Base-by-base conservation (phyloP, 2,888 invertebrate species). In the Drosophila prostipennis region DNA sequence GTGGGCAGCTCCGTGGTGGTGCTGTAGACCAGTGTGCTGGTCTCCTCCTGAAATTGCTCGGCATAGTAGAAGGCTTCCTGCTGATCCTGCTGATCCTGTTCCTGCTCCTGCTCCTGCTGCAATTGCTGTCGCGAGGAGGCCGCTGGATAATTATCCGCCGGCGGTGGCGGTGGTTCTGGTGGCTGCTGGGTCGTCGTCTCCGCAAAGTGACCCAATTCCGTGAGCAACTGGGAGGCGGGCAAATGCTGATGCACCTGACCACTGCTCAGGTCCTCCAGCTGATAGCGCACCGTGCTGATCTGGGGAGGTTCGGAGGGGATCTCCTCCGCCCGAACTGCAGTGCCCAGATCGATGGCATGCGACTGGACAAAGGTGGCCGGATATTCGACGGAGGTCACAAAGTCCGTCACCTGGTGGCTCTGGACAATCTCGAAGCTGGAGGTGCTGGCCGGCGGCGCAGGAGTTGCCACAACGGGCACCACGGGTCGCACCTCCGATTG, bases 371-470 rank as follows among this genome's bases (percentile, higher is more conserved):
- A 93, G 76, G 95, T 95, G 43, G 95, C 93, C 10, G 96, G 95
- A 90, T 96, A 95, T 77, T 96, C 95, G 43, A 96, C 93, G 2
- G 95, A 95, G 43, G 95, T 94, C 1, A 95, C 92, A 80, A 93
- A 96, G 85, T 95, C 95, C 3, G 94, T 94, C 6, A 96, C 80
- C 43, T 95, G 94, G 55, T 96, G 93, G 85, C 96, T 95, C 80
- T 94, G 94, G 16, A 91, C 79, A 14, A 91, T 91, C 57, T 91
- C 91, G 68, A 91, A 91, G 61, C 83, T 70, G 36, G 70, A 55
- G 23, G 39, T 87, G 48, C 67, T 75, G 13, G 53, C 13, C 6
- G 57, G 61, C 7, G 34, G 10, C 0, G 55, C 8, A 49, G 43
- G 10, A 16, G 34, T 58, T 0, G 78, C 53, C 26, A 26, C 34